Base-by-base conservation (phyloP, 2,888 invertebrate genomes). In the Spodoptera picta region DNA sequence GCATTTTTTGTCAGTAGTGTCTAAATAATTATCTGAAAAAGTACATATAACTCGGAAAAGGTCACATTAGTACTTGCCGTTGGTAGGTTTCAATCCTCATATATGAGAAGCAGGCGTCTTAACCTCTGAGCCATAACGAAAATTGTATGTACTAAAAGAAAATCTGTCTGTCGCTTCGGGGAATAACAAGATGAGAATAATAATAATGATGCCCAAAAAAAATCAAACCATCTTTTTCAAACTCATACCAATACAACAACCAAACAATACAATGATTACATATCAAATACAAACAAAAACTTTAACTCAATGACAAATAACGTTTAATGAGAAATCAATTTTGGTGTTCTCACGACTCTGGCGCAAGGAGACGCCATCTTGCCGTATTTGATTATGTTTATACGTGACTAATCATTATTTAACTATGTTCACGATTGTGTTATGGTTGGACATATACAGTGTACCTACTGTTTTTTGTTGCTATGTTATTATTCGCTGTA, bases 291-390 rank as follows among this genome's bases (percentile, higher is more conserved):
- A 75, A 77, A 75, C 77, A 77, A 77, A 77, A 75, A 70, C 55
- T 57, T 27, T n/a, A 50, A 56, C 59, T 65, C 69, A 72, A 67
- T 79, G 79, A 77, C 79, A 74, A 70, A 79, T 62, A 60, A 48
- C 52, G 70, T 71, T 80, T 83, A 81, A 80, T 82, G 78, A 79
- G 83, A 84, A 87, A 84, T 83, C 85, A 84, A 87, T 87, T 87
- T 80, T 72, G 78, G 77, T 82, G 79, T 82, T 83, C 81, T 79
- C 81, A 82, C 79, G 82, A 76, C 57, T 76, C 74, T 64, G 69
- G 72, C 78, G 74, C 81, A 73, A 61, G 75, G 80, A 76, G 80
- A 79, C 84, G 65, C 65, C 73, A 77, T 69, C 61, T 67, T 60
- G 61, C 60, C 60, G 65, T 80, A 73, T 68, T 61, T 61, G 54